Conservation (phyloP, 2,113 vertebrate genomes). For the Synchiropus splendidus region DNA sequence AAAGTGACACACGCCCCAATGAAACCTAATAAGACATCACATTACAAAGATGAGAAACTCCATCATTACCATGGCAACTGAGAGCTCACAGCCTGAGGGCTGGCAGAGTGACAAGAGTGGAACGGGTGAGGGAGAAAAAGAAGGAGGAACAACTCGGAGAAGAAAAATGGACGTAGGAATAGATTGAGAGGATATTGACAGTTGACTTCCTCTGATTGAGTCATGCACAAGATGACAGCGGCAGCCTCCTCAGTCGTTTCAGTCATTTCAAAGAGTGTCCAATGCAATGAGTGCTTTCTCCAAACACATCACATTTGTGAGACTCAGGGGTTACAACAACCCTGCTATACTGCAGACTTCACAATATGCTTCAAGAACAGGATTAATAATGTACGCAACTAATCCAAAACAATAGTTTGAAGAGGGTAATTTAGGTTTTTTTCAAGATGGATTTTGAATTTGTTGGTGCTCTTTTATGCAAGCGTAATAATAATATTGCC, state of each 20-base stretch:
- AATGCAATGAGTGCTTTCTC: no score
- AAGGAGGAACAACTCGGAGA: slow-evolving; percentile 19
- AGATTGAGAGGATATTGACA: slow-evolving; percentile 10
- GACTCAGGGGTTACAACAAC: no score
- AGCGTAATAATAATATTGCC: no score
- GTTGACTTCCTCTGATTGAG: slow-evolving; percentile 9
- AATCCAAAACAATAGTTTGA: no score
- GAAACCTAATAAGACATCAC: slow-evolving; percentile 68
- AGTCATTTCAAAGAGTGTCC: no score
- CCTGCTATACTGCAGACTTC: no score
- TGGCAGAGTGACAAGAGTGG: slow-evolving; percentile 50
- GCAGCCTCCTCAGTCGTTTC: slow-evolving; percentile 9
- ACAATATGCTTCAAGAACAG: no score
- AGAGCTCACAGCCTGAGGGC: slow-evolving; percentile 47
- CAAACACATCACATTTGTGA: no score
- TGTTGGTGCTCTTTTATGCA: no score
- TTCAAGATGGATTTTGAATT: no score
- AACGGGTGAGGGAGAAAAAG: slow-evolving; percentile 33
- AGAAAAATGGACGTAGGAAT: not conserved
- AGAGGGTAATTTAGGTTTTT: no score
- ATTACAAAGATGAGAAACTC: slow-evolving; percentile 64
- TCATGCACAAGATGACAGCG: slow-evolving; percentile 7
- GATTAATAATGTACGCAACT: no score
- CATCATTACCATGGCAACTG: slow-evolving; percentile 69
- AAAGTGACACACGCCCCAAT: slow-evolving; percentile 56